Conservation (phyloP, 2,888 invertebrate species). For the Erpobdella octoculata region DNA sequence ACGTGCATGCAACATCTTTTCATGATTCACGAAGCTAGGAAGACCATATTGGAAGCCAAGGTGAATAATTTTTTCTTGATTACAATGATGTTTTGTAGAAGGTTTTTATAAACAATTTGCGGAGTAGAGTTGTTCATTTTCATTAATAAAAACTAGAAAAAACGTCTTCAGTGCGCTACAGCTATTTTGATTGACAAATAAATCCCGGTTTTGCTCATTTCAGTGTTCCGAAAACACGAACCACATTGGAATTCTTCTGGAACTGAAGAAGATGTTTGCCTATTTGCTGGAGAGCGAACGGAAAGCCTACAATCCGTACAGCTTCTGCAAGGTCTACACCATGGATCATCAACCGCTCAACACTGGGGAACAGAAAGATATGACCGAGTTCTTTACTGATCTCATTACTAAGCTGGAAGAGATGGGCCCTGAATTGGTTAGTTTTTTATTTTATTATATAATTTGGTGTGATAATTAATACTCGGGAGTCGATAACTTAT, state of each 20-base stretch:
- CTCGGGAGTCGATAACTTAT: background rate
- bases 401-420: conserved; percentile 89
- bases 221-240: conserved; percentile 46
- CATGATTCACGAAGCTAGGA: conserved; percentile 89
- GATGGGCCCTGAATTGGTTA: conserved; percentile 70
- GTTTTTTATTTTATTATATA: conserved; percentile 11
- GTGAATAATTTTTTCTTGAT: conserved; percentile 36
- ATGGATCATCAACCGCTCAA: conserved; percentile 94
- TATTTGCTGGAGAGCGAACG: conserved; percentile 86
- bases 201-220: no score
- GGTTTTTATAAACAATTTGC: background rate
- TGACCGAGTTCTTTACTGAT: conserved; percentile 96
- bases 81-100: background rate
- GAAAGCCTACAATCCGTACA: conserved; percentile 87
- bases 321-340: conserved; percentile 89
- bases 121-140: background rate
- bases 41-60: conserved; percentile 72
- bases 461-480: no score
- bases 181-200: no score
- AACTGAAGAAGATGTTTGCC: conserved; percentile 89
- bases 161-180: no score
- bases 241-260: conserved; percentile 73
- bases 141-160: no score
- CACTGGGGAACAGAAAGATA: conserved; percentile 92
- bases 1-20: conserved; percentile 92